Evolutionary conservation across 2,797 vertebrate genomes (phyloP), one percentile per base, ranked within the genome.

Genomic region (Macropus fuliginosus): DNA sequence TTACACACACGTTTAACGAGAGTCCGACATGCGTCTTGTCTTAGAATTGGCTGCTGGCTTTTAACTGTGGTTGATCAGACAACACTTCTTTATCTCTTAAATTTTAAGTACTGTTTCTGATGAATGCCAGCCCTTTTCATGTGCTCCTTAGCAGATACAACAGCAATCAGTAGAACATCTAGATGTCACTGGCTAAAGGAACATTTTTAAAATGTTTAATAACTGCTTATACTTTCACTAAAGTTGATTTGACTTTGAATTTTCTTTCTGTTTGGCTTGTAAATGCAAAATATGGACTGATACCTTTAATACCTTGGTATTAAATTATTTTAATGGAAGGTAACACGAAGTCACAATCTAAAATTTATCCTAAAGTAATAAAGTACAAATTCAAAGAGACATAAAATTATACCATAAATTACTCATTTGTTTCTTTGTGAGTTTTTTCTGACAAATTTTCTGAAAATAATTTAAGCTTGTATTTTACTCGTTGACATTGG

Each of bases 51-150:
- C 96, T 98, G 93, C 96, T 81, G 96, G 94, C 97, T 94, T 93
- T 97, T 98, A 97, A 92, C 96, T 97, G 97, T 93, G 96, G 97
- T 97, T 98, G 96, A 97, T 98, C 94, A 97, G 97, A 97, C 94
- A 94, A 94, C 95, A 97, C 87, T 55, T 98, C 97, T 98, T 98
- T 98, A 97, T 98, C 95, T 97, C 97, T 96, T 96, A 95, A 95
- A 96, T 95, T 97, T 97, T 97, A 98, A 96, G 97, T 97, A 94
- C 97, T 98, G 93, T 97, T 98, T 97, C 96, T 97, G 94, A 98
- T 92, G 74, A 98, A 98, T 97, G 91, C 96, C 95, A 97, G 95
- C 96, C 96, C 97, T 98, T 95, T 94, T 94, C 62, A 93, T 59
- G 40, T 87, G 92, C 93, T 96, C 95, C 97, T 96, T 89, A 97